phyloP scores from a whole-genome alignment of 2,113 vertebrate genomes.

The Prochilodus magdalenae region DNA sequence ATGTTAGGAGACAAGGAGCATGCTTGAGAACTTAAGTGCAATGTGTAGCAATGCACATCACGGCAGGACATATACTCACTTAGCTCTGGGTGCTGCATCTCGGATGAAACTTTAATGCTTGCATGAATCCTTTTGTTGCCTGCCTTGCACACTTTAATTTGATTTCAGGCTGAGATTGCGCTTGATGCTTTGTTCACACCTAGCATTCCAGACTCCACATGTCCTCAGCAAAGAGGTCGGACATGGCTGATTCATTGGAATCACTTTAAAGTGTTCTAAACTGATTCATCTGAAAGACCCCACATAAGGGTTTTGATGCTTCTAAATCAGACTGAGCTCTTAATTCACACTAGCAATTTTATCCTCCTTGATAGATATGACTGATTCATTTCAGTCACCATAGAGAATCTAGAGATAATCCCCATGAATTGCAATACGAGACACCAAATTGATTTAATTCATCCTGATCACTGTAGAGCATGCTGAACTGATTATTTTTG shows the following conservation, averaged over 20 bases:
- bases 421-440: neutral
- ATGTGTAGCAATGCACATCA: conserved; percentile 20
- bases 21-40: neutral
- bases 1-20: conserved; percentile 17
- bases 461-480: too few relatives aligned
- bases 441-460: neutral
- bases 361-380: too few relatives aligned
- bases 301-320: too few relatives aligned
- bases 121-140: conserved; percentile 1
- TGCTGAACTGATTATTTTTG: too few relatives aligned
- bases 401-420: neutral
- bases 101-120: conserved; percentile 43
- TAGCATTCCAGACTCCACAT: too few relatives aligned
- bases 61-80: conserved; percentile 1
- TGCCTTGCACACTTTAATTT: neutral
- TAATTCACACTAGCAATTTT: too few relatives aligned
- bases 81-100: neutral
- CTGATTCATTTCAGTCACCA: neutral
- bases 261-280: neutral
- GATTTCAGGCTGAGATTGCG: conserved; percentile 21
- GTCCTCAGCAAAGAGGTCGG: neutral
- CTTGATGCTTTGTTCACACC: neutral
- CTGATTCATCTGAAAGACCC: too few relatives aligned
- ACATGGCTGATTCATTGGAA: neutral
- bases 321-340: too few relatives aligned